Base-by-base conservation (phyloP, 2,113 vertebrate genomes). In the Antechinus flavipes region DNA sequence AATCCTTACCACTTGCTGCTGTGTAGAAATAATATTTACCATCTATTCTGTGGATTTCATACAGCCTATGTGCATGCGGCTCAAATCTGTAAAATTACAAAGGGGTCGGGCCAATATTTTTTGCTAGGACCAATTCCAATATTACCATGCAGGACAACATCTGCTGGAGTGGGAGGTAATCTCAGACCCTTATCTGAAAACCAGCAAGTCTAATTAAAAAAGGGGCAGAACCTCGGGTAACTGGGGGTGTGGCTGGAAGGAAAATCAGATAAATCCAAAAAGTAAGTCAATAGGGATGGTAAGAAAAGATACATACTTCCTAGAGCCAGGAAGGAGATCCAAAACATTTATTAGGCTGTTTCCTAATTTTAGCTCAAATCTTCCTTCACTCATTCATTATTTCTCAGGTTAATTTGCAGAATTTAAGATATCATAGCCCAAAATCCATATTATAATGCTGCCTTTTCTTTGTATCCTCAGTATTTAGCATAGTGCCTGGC, bases 341-440 rank as follows among this genome's bases (percentile, higher is more conserved):
- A 42, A 42, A 76, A 35, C 35, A 76, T 76, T 76, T 76, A n/a
- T 22, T n/a, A 76, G 16, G 19, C 68, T 35, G 22, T 27, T n/a
- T 91, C 22, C 50, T 90, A 22, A 42, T 47, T 94, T 94, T 54
- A 94, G 93, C 16, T 27, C 54, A 91, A 53, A 23, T 49, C 50
- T 90, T 93, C 92, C 30, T 50, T 50, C n/a, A 30, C 11, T 46
- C 30, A 68, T 35, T 8, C 68, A 54, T 95, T 92, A 96, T 91
- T 90, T 26, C 94, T 84, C 3, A 42, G 52, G 30, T 94, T 94
- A 91, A 30, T 56, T 56, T 93, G 89, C 56, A 25, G 52, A 27
- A 56, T 55, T 92, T 90, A 90, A 58, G 93, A 26, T 52, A 5
- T 93, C 76, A 95, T 25, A 94, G 24, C 0, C 46, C 30, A 91